phyloP scores from a whole-genome alignment of 2,113 vertebrate species.

The Henicopernis longicauda region DNA sequence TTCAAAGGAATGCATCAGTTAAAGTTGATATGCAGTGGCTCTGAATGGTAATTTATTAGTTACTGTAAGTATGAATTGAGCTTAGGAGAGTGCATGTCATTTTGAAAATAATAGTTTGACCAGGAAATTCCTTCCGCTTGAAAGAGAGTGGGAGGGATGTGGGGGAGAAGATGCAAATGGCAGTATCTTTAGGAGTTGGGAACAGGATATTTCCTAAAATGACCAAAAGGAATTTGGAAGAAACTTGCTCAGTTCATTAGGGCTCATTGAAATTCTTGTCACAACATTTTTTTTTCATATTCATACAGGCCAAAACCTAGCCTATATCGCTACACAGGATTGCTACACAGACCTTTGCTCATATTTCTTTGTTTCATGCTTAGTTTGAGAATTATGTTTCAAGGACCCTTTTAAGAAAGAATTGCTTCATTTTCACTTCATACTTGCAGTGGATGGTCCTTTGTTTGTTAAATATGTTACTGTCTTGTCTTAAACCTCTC shows the following conservation, averaged over 20 bases:
- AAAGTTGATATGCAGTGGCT: neutral
- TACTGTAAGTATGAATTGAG: neutral
- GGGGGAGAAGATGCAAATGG: neutral
- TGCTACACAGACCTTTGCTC: neutral
- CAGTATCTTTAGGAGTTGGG: neutral
- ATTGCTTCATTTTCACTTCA: neutral
- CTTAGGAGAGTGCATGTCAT: neutral
- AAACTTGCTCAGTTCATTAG: neutral
- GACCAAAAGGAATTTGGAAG: neutral
- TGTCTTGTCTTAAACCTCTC: neutral
- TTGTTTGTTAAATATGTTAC: neutral
- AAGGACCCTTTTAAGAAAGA: neutral
- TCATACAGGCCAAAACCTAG: neutral
- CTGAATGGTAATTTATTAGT: slow-evolving; percentile 17
- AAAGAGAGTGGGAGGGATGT: neutral
- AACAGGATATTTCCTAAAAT: neutral
- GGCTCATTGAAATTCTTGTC: neutral
- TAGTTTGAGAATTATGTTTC: neutral
- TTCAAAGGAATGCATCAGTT: slow-evolving; percentile 12
- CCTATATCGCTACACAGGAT: neutral
- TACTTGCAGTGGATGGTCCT: neutral
- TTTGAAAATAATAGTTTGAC: slow-evolving; percentile 20
- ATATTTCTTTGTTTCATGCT: neutral
- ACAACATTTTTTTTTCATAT: neutral
- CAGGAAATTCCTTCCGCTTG: neutral